Evolutionary conservation across 2,888 invertebrate species (phyloP).

Genomic region (Chelonus formosanus): DNA sequence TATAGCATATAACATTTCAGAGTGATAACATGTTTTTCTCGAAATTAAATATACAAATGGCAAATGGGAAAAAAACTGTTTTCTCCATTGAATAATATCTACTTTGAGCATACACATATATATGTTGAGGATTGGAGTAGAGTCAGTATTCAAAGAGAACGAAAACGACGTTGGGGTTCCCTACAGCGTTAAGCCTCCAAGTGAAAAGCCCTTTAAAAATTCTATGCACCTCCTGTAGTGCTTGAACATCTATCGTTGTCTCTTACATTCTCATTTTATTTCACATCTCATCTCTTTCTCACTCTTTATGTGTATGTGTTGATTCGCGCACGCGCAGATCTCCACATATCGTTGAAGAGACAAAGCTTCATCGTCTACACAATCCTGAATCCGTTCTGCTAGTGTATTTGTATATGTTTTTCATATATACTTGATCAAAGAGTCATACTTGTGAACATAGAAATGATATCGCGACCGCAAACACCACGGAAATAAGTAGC

Average conservation of each 20-base stretch:
- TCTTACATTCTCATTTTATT: background rate
- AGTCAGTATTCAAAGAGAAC: conserved; percentile 34
- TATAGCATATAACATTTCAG: too few species aligned
- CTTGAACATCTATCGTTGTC: background rate
- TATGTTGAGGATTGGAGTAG: conserved; percentile 15
- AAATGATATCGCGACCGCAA: conserved; percentile 30
- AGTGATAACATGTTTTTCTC: too few species aligned
- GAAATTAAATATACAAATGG: background rate
- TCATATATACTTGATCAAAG: conserved; percentile 3
- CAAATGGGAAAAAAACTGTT: too few species aligned
- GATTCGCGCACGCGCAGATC: conserved; percentile 28
- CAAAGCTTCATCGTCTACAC: conserved; percentile 27
- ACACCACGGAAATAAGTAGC: conserved; percentile 29
- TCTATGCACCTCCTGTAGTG: conserved; percentile 28
- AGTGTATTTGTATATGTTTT: conserved; percentile 1
- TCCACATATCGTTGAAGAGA: conserved; percentile 13
- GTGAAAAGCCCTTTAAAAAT: conserved; percentile 44
- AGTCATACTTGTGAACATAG: conserved; percentile 17
- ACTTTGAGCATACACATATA: conserved; percentile 26
- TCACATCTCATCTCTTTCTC: background rate
- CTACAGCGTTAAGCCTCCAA: conserved; percentile 36
- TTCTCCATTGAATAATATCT: conserved; percentile 16
- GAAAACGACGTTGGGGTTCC: conserved; percentile 32
- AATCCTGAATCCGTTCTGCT: background rate
- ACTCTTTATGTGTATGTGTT: conserved; percentile 8